Evolutionary conservation across 2,888 invertebrate species (phyloP), one percentile per base, ranked within the genome.

Genomic region (Antitype chi): DNA sequence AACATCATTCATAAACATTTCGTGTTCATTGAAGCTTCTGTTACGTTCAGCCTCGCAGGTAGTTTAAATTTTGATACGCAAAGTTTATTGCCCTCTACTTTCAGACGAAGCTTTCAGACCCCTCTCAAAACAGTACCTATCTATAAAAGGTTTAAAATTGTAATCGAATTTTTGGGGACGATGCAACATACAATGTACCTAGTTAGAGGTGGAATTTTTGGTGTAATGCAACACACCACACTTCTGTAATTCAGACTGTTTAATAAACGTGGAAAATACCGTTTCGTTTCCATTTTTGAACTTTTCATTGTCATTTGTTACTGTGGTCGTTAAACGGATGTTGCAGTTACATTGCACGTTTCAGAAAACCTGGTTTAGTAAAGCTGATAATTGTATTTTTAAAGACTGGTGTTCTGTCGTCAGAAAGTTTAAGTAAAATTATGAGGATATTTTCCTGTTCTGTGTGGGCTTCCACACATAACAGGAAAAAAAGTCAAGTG

Each of bases 11-110:
- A 82, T 62, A 70, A 52, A 80, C 13, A 67, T 52, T 59, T 43
- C 6, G 47, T 49, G 49, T 60, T 82, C 60, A 70, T 83, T 77
- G 60, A 57, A 70, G 32, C 60, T 63, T 67, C 52, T 52, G 60
- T 77, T 62, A 77, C 70, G 32, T 67, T 32, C 55, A 59, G 38
- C 59, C 25, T 66, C 49, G 47, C 49, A 66, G 66, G 55, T 57
- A 52, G 60, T 66, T 74, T 17, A 62, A 67, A 59, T 67, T 82
- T 53, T 68, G 17, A 53, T 63, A 68, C 57, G 17, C 25, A 73
- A 78, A 72, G 69, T 84, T 84, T 70, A 70, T 73, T 72, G 43
- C 60, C 70, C 71, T 70, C 32, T 23, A 32, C 28, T 70, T 64
- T 23, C 64, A 69, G 32, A 38, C 63, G 49, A 53, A 20, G 47